Conservation (phyloP, 2,113 vertebrate genomes). For the Cynocephalus volans region DNA sequence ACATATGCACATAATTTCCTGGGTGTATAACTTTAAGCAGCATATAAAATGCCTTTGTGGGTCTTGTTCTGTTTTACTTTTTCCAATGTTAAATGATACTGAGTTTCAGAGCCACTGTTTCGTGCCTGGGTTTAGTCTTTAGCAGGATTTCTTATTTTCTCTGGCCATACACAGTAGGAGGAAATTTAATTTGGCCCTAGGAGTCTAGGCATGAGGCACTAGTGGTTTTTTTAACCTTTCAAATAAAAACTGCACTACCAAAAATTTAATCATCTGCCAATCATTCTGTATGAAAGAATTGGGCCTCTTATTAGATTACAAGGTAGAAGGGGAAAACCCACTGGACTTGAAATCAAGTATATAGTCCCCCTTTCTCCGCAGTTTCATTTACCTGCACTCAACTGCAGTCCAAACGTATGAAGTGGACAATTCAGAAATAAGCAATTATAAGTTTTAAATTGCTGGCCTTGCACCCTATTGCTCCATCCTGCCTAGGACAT, state of each 20-base stretch:
- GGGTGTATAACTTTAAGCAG: constrained; percentile 38
- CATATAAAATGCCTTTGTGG: constrained; percentile 12
- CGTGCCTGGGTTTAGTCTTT: constrained; percentile 35
- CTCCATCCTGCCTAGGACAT: too few relatives aligned
- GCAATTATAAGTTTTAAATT: too few relatives aligned
- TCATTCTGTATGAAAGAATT: neutral
- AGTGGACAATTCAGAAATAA: too few relatives aligned
- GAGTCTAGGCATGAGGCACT: neutral
- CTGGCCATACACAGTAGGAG: constrained; percentile 46
- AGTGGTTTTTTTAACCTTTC: constrained; percentile 23
- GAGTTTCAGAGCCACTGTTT: constrained; percentile 22
- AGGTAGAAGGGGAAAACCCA: neutral
- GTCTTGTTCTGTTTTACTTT: constrained; percentile 44
- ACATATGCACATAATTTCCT: constrained; percentile 15
- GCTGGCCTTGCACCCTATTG: too few relatives aligned
- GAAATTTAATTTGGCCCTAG: constrained; percentile 65
- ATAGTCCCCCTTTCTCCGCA: too few relatives aligned
- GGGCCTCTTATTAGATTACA: neutral
- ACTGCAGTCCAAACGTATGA: too few relatives aligned
- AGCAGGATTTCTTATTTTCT: constrained; percentile 54
- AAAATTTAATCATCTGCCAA: neutral
- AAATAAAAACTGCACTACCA: neutral
- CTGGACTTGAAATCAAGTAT: neutral
- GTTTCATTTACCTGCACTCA: too few relatives aligned
- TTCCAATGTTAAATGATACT: constrained; percentile 18